Base-by-base conservation (phyloP, 2,888 invertebrate genomes). In the Smittia sp. region DNA sequence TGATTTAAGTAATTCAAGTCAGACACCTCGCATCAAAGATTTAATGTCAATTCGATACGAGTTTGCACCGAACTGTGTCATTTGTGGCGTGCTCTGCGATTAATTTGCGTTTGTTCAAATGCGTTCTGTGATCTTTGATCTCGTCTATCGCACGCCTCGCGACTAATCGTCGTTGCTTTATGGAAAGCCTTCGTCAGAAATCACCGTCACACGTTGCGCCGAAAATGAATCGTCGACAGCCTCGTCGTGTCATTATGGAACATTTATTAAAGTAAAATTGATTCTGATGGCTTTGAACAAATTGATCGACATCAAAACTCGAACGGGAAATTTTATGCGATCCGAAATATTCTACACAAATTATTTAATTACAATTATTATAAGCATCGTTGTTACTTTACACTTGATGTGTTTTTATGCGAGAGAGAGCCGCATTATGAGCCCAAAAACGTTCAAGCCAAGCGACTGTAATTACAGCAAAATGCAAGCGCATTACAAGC, bases 331-430 rank as follows among this genome's bases (percentile, higher is more conserved):
- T 58, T 15, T 58, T 13, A 58, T 7, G 24, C 11, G 13, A 22
- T 22, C 58, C 15, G 18, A 58, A 22, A 58, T 58, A 22, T 58
- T 22, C n/a, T 46, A 15, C n/a, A 20, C 24, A 58, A 58, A 58
- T 58, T 58, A 58, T 58, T 58, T 58, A 58, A 58, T 58, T 58
- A 58, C 22, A 20, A 58, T 58, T 58, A 58, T 58, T 58, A 58
- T 46, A 24, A 20, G 58, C 24, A n/a, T 63, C 27, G 58, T 22
- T 58, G 22, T 63, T 63, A 20, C 18, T 58, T 58, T 58, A 18
- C 24, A 25, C 24, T 25, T 63, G 20, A 22, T 22, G 22, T 63
- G n/a, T 27, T 63, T 27, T 63, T 20, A 27, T 46, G n/a, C 18
- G 52, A 46, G 46, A 15, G 46, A n/a, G 46, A 13, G 2, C 46